These are phyloP conservation scores for Neoscelio sp. DNA, from an alignment of 2,888 invertebrate species.

Conservation along the genomic window DNA sequence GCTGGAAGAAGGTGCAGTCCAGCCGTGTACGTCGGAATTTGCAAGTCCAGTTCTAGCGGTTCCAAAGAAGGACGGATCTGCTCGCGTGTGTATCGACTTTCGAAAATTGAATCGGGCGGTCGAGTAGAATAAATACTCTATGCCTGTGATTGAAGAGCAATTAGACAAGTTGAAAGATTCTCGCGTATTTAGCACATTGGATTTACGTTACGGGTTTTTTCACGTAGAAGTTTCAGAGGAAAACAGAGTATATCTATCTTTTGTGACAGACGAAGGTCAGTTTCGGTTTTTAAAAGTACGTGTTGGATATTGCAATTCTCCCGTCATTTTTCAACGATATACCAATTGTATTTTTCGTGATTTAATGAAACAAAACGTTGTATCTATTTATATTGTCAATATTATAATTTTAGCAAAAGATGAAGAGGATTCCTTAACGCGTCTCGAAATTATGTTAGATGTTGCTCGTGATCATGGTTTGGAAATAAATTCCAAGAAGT, in stretches of 20 bases:
- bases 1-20: conserved; percentile 18
- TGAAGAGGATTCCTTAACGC: conserved; percentile 16
- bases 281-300: conserved; percentile 40
- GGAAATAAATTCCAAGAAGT: conserved; percentile 47
- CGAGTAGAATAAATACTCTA: too few species aligned
- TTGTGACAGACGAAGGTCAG: too few species aligned
- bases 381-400: conserved; percentile 40
- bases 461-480: conserved; percentile 21
- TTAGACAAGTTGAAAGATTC: too few species aligned
- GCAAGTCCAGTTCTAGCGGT: conserved; percentile 49
- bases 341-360: conserved; percentile 32
- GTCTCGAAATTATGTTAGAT: conserved; percentile 16
- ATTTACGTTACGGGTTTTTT: too few species aligned
- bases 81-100: conserved; percentile 47
- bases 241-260: too few species aligned
- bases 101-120: conserved; percentile 35
- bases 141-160: too few species aligned
- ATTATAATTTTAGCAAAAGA: conserved; percentile 29
- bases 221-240: too few species aligned
- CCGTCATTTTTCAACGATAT: conserved; percentile 34
- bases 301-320: conserved; percentile 46
- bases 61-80: conserved; percentile 47
- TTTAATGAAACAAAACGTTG: conserved; percentile 6
- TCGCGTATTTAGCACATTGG: too few species aligned
- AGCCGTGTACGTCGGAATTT: conserved; percentile 28